Conservation (phyloP, 2,113 vertebrate genomes). For the Hippoglossus stenolepis region DNA sequence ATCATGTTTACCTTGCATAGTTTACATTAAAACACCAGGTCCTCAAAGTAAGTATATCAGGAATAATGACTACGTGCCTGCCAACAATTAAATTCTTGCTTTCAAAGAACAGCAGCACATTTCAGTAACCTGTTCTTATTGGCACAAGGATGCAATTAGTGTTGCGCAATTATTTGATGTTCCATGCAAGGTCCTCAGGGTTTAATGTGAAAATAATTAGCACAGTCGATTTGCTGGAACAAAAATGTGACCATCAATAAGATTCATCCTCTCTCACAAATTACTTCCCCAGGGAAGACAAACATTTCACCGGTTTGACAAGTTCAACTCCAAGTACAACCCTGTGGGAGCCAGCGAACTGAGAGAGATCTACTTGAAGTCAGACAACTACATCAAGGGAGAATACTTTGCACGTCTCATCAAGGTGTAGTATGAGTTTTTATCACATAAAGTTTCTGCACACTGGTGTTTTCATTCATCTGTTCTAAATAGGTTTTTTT, state of each 20-base stretch:
- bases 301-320: slow-evolving; percentile 99
- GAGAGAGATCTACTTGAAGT: slow-evolving; percentile 95
- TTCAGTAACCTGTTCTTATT: slow-evolving; percentile 10
- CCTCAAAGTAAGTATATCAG: neutral
- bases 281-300: slow-evolving; percentile 89
- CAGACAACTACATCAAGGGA: slow-evolving; percentile 94
- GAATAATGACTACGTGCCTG: neutral
- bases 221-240: slow-evolving; percentile 29
- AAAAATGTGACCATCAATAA: slow-evolving; percentile 3
- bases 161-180: slow-evolving; percentile 28
- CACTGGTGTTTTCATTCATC: neutral
- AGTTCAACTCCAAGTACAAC: slow-evolving; percentile 99
- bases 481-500: neutral
- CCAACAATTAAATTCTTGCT: slow-evolving; percentile 1
- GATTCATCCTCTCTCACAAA: slow-evolving; percentile 19
- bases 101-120: slow-evolving; percentile 8
- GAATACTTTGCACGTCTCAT: slow-evolving; percentile 98
- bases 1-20: neutral
- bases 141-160: slow-evolving; percentile 36
- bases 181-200: slow-evolving; percentile 10
- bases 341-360: slow-evolving; percentile 97
- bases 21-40: too few species aligned
- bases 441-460: neutral
- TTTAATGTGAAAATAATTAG: slow-evolving; percentile 39
- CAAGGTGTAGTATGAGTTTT: slow-evolving; percentile 84